Base-by-base conservation (phyloP, 2,888 invertebrate species). In the Xylota segnis region DNA sequence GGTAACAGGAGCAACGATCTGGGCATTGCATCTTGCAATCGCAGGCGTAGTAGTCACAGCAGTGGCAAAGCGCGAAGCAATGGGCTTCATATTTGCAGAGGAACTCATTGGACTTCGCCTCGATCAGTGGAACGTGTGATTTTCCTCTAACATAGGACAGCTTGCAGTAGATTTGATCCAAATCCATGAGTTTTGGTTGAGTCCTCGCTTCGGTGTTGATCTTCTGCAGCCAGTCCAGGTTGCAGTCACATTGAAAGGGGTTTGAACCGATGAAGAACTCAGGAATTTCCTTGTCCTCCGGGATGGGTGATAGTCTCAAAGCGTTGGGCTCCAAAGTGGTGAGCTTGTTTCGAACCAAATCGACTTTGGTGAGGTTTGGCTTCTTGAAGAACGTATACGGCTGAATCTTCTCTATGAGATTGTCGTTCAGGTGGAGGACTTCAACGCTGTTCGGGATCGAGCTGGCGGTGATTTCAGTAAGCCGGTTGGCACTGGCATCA, bases 11-110 rank as follows among this genome's bases (percentile, higher is more conserved):
- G 93, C 98, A 98, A 91, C 97, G 96, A 82, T 94, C 94, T 65
- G 98, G 98, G 91, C 98, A 98, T 89, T 96, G 97, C 97, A 98
- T 98, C 93, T 98, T 97, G 93, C 98, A 98, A 93, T 98, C 98
- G 93, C 98, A 98, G 70, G 97, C 97, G 92, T 97, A 98, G 92
- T 97, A 98, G 92, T 98, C 98, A 93, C 98, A 98, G 93, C 98
- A 98, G 91, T 97, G 97, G 92, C 98, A 98, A 88, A 97, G 93
- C 5, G 98, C 96, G 92, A 98, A 98, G 93, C 98, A 98, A 92
- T 98, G 97, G 59, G 96, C 96, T 92, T 96, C 96, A 93, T 98
- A 98, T 89, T 96, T 96, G 94, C 98, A 98, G 90, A 98, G 94
- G 93, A 98, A 98, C 92, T 98, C 97, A 70, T 96, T 96, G 5